These are phyloP conservation scores for Seira sanloemensis DNA, from an alignment of 2,888 invertebrate genomes.

Conservation along the genomic window DNA sequence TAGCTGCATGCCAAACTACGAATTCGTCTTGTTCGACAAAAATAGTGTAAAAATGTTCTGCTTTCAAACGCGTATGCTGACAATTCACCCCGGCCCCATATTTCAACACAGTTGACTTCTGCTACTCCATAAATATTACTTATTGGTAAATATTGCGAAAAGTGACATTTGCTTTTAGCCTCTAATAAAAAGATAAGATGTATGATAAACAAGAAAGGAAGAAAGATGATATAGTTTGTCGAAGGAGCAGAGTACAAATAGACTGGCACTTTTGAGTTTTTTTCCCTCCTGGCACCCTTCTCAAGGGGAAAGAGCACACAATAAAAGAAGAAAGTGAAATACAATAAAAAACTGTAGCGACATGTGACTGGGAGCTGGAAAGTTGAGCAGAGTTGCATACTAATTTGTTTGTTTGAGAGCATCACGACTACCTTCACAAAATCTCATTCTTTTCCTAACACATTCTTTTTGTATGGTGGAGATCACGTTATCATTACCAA, in stretches of 20 bases:
- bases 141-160: no score
- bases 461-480: background rate
- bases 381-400: constrained; percentile 52
- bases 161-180: no score
- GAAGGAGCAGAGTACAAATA: background rate
- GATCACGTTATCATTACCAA: background rate
- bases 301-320: no score
- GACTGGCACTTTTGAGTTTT: background rate
- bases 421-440: background rate
- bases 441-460: background rate
- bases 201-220: no score
- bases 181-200: no score
- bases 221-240: background rate
- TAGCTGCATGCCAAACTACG: no score
- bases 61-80: no score
- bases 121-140: no score
- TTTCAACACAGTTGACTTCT: no score
- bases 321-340: background rate
- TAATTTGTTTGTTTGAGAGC: constrained; percentile 33
- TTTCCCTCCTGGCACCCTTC: background rate
- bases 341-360: constrained; percentile 9
- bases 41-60: no score
- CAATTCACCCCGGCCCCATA: no score
- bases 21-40: no score
- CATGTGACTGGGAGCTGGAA: constrained; percentile 19